Evolutionary conservation across 2,113 vertebrate species (phyloP).

Genomic region (Pluvianellus socialis): DNA sequence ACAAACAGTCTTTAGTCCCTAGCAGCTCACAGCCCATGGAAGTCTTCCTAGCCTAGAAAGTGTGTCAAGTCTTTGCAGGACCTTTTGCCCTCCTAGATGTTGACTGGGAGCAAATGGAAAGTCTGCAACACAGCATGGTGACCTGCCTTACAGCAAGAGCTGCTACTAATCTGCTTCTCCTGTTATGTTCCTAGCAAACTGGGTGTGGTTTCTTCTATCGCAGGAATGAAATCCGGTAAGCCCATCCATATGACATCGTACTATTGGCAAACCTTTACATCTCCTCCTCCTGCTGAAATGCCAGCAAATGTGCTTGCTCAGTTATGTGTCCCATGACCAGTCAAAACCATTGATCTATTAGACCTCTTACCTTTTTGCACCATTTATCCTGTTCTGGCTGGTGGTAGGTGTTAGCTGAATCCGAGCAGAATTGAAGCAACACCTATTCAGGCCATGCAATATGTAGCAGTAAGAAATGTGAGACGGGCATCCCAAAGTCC

Average conservation of each 20-base stretch:
- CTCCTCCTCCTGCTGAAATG: background rate
- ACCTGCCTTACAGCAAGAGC: background rate
- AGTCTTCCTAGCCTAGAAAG: background rate
- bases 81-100: background rate
- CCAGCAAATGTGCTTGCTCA: background rate
- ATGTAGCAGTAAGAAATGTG: accelerated
- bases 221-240: background rate
- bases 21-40: background rate
- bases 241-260: background rate
- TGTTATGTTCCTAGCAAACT: background rate
- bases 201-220: background rate
- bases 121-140: background rate
- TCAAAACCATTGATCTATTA: background rate
- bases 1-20: background rate
- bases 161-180: background rate
- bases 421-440: background rate
- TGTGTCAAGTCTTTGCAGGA: background rate
- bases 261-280: background rate
- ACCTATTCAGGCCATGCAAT: background rate
- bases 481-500: background rate
- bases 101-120: background rate
- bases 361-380: background rate
- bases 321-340: background rate
- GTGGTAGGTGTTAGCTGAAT: background rate
- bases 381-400: background rate